These are phyloP conservation scores for Meriones unguiculatus DNA, from an alignment of 2,113 vertebrate species.

Conservation along the genomic window DNA sequence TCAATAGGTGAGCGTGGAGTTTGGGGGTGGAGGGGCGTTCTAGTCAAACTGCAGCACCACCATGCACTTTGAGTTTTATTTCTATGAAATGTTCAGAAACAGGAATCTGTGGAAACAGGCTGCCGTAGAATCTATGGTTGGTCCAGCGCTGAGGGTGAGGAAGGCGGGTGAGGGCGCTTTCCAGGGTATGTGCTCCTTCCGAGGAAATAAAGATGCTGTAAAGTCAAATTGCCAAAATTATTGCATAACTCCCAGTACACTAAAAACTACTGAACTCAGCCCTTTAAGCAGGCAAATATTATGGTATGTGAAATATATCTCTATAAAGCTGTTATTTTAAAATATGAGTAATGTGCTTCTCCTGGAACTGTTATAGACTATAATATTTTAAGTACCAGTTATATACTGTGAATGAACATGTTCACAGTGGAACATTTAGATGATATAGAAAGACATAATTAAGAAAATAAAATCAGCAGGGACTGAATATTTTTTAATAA, in stretches of 20 bases:
- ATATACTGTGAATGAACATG: neutral
- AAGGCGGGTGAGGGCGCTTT: neutral
- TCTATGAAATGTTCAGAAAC: neutral
- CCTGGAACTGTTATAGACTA: neutral
- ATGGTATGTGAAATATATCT: neutral
- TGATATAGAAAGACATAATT: neutral
- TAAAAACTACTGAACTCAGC: neutral
- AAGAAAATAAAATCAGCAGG: conserved; percentile 34
- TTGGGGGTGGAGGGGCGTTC: neutral
- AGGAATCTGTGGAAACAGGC: neutral
- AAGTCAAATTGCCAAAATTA: neutral
- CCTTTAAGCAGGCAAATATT: neutral
- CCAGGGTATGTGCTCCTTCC: neutral
- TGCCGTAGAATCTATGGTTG: neutral
- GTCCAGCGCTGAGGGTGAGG: no score
- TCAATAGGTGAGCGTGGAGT: neutral
- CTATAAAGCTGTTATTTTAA: neutral
- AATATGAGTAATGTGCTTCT: neutral
- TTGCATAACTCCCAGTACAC: neutral
- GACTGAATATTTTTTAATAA: neutral
- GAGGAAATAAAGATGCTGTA: neutral
- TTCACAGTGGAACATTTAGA: neutral
- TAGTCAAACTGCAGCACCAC: neutral
- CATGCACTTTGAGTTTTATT: neutral
- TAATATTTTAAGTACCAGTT: neutral